phyloP scores from a whole-genome alignment of 2,113 vertebrate genomes.

The Pelodiscus sinensis region DNA sequence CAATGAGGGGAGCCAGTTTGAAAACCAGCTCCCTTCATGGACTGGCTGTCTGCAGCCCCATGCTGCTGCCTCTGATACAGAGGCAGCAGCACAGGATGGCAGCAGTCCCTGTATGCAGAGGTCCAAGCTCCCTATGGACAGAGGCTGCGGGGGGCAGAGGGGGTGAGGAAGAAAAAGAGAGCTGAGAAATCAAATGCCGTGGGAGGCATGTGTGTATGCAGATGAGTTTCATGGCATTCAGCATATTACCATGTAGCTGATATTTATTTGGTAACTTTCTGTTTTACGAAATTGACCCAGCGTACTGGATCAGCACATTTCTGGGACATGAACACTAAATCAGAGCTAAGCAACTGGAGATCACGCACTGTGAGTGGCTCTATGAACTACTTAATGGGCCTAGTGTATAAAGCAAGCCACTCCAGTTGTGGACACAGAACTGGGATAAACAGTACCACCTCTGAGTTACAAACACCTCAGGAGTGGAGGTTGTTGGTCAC shows the following conservation, averaged over 20 bases:
- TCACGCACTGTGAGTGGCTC: background rate
- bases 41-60: too few species aligned
- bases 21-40: too few species aligned
- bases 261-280: background rate
- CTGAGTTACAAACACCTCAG: too few species aligned
- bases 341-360: accelerated
- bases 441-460: background rate
- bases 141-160: too few species aligned
- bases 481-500: too few species aligned
- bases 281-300: conserved; percentile 12
- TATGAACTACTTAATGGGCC: background rate
- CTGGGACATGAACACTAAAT: background rate
- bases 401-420: background rate
- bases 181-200: background rate
- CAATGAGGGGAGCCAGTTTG: too few species aligned
- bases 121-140: too few species aligned
- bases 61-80: too few species aligned
- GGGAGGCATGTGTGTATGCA: too few species aligned
- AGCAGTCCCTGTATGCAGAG: too few species aligned
- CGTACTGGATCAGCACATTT: background rate
- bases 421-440: background rate
- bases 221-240: background rate
- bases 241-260: background rate
- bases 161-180: background rate
- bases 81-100: too few species aligned